Percentiles rank a stretch among this genome's conserved stretches.
These are phyloP conservation scores for Lochmaea capreae DNA, from an alignment of 2,888 invertebrate species.

Conservation along the genomic window DNA sequence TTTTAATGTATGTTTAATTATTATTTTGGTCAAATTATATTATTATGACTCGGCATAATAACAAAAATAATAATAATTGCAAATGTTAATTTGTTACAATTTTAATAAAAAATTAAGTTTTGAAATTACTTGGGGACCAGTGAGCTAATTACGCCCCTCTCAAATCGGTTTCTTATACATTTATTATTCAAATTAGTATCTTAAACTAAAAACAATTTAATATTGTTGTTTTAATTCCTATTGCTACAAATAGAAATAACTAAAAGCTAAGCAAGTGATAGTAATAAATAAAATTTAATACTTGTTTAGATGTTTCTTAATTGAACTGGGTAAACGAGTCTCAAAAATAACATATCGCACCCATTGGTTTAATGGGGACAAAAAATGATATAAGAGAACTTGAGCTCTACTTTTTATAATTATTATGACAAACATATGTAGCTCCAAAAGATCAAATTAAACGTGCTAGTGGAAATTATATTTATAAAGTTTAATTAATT, in stretches of 20 bases:
- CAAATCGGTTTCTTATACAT: not conserved
- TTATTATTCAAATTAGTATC: not conserved
- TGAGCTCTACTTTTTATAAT: not conserved
- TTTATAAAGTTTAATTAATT: not conserved
- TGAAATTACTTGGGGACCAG: no score
- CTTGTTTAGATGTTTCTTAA: constrained; percentile 7
- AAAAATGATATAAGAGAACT: constrained; percentile 3
- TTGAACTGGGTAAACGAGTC: constrained; percentile 3
- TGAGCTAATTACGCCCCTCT: not conserved
- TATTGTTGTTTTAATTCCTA: not conserved
- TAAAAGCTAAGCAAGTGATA: constrained; percentile 2
- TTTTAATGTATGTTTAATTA: constrained; percentile 34
- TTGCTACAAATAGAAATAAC: not conserved
- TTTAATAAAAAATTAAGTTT: no score
- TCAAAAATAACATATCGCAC: constrained; percentile 4
- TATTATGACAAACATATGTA: constrained; percentile 12
- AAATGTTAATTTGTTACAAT: no score
- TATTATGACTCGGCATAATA: not conserved
- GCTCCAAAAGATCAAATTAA: not conserved
- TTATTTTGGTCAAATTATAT: not conserved
- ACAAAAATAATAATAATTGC: no score
- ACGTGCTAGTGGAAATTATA: not conserved
- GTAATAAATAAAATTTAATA: constrained; percentile 2
- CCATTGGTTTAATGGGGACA: not conserved
- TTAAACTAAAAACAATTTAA: not conserved